Conservation (phyloP, 2,888 invertebrate species). For the Himalopsyche anomala region DNA sequence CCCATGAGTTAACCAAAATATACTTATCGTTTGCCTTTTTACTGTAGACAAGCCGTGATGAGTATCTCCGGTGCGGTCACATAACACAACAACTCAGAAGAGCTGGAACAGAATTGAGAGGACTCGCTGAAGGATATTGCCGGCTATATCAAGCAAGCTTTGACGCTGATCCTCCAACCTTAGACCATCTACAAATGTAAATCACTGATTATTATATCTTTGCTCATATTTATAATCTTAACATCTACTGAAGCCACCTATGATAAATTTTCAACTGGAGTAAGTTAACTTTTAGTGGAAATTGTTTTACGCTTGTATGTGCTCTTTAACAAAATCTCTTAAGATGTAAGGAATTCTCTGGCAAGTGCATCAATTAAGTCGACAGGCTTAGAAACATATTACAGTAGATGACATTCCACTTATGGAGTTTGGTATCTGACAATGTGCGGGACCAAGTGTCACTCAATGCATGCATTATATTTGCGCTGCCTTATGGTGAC, state of each 20-base stretch:
- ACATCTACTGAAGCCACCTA: neutral
- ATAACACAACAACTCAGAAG: conserved; percentile 87
- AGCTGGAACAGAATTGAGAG: conserved; percentile 83
- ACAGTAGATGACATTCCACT: no score
- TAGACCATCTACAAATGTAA: conserved; percentile 84
- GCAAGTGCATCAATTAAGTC: no score
- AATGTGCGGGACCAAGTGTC: no score
- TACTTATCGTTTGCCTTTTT: neutral
- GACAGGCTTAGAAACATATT: no score
- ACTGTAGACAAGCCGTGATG: conserved; percentile 76
- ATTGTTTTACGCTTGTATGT: no score
- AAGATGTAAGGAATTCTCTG: no score
- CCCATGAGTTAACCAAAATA: no score
- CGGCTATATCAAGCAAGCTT: conserved; percentile 89
- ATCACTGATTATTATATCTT: neutral
- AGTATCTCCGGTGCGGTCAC: conserved; percentile 86
- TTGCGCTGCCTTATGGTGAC: no score
- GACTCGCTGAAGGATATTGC: conserved; percentile 84
- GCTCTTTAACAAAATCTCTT: no score
- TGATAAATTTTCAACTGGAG: neutral
- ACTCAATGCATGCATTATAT: no score
- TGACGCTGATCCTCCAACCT: conserved; percentile 88
- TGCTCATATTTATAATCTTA: neutral
- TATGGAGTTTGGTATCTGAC: no score
- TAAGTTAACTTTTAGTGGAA: neutral